phyloP scores from a whole-genome alignment of 2,797 vertebrate species.

The Anableps anableps region DNA sequence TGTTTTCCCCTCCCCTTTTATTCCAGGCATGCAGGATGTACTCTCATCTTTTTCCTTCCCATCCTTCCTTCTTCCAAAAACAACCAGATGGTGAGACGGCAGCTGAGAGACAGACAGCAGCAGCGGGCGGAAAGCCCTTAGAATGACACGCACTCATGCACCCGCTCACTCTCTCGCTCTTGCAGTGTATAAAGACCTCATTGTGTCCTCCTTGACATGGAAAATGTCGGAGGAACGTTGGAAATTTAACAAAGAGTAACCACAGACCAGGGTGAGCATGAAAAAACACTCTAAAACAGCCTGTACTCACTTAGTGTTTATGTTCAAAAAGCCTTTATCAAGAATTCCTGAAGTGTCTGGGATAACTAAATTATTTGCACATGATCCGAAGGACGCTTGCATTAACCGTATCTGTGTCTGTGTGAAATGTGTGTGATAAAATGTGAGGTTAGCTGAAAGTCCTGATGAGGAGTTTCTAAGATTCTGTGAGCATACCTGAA shows the following conservation, averaged over 20 bases:
- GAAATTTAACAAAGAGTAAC: conserved; percentile 49
- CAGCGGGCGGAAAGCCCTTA: conserved; percentile 57
- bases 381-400: background rate
- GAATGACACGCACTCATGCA: conserved; percentile 56
- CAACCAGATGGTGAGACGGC: conserved; percentile 65
- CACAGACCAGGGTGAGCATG: conserved; percentile 46
- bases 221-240: conserved; percentile 56
- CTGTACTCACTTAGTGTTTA: conserved; percentile 22
- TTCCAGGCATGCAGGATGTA: conserved; percentile 48
- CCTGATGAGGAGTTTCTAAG: background rate
- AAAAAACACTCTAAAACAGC: conserved; percentile 27
- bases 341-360: conserved; percentile 34
- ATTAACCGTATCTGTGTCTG: background rate
- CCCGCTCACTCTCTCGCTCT: conserved; percentile 14
- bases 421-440: conserved; percentile 1
- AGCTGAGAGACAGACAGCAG: conserved; percentile 64
- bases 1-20: conserved; percentile 3
- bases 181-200: conserved; percentile 61
- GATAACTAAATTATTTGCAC: conserved; percentile 11
- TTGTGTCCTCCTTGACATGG: conserved; percentile 65
- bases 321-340: conserved; percentile 20
- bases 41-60: conserved; percentile 42
- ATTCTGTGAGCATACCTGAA: background rate
- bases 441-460: background rate
- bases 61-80: conserved; percentile 52